These are phyloP conservation scores for Neocloeon triangulifer DNA, from an alignment of 1,140 invertebrate genomes.

Conservation along the genomic window DNA sequence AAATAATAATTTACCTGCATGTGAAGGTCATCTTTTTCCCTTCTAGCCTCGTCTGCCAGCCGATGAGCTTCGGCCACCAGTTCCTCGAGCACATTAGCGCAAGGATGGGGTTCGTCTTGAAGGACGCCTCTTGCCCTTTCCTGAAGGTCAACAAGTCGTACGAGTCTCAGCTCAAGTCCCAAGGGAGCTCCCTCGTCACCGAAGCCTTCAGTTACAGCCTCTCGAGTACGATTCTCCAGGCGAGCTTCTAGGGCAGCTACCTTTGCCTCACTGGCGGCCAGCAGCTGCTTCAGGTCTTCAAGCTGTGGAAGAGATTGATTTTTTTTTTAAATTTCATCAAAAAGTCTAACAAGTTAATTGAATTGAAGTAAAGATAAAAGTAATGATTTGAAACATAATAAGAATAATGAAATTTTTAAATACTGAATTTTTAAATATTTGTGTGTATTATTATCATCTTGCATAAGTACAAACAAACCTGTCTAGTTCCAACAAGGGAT, in stretches of 20 bases:
- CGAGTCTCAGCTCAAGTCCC: slow-evolving; percentile 13
- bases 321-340: slow-evolving; percentile 12
- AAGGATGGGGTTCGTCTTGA: too few relatives aligned
- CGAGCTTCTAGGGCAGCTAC: slow-evolving; percentile 23
- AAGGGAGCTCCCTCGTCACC: slow-evolving; percentile 21
- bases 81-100: slow-evolving; percentile 33
- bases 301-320: slow-evolving; percentile 11
- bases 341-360: too few relatives aligned
- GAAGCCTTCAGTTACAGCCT: slow-evolving; percentile 40
- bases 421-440: too few relatives aligned
- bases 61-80: slow-evolving; percentile 31
- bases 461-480: neutral
- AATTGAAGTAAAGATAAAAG: too few relatives aligned
- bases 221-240: slow-evolving; percentile 25
- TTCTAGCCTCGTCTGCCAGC: slow-evolving; percentile 32
- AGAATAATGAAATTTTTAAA: too few relatives aligned
- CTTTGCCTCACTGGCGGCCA: slow-evolving; percentile 27
- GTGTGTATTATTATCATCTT: too few relatives aligned
- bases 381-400: too few relatives aligned
- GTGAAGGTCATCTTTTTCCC: slow-evolving; percentile 41
- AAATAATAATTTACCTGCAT: slow-evolving; percentile 46
- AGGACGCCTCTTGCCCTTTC: slow-evolving; percentile 24
- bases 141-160: slow-evolving; percentile 17
- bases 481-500: neutral
- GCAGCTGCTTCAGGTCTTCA: slow-evolving; percentile 22